Conservation (phyloP, 2,888 invertebrate species). For the Macaria notata region DNA sequence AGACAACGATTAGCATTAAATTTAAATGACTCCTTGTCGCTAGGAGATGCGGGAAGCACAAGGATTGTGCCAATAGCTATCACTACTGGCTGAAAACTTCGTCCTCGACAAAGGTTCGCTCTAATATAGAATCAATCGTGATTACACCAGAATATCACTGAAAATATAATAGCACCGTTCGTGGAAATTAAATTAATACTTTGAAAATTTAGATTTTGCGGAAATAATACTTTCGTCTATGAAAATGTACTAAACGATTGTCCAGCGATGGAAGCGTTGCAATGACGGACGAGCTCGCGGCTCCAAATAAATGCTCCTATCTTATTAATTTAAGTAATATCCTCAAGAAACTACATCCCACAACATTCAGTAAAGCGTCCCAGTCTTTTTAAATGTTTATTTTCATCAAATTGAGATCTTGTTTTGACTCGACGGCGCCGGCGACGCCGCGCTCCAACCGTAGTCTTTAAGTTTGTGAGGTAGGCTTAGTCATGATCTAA, state of each 20-base stretch:
- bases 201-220: slow-evolving; percentile 72
- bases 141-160: slow-evolving; percentile 49
- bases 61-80: slow-evolving; percentile 58
- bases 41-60: slow-evolving; percentile 71
- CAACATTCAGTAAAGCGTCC: slow-evolving; percentile 82
- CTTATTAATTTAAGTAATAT: slow-evolving; percentile 79
- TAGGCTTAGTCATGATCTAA: slow-evolving; percentile 82
- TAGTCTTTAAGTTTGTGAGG: slow-evolving; percentile 79
- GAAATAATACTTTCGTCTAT: slow-evolving; percentile 74
- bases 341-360: slow-evolving; percentile 80
- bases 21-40: slow-evolving; percentile 54
- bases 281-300: slow-evolving; percentile 52
- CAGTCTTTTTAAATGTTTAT: slow-evolving; percentile 81
- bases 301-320: slow-evolving; percentile 77
- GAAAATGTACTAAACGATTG: slow-evolving; percentile 73
- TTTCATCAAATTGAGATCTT: slow-evolving; percentile 83
- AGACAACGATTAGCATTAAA: slow-evolving; percentile 22
- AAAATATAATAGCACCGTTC: slow-evolving; percentile 62
- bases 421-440: slow-evolving; percentile 76
- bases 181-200: slow-evolving; percentile 73
- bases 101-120: slow-evolving; percentile 23
- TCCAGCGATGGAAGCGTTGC: slow-evolving; percentile 61
- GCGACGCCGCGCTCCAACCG: slow-evolving; percentile 40
- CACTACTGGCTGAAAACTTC: slow-evolving; percentile 29
- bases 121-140: slow-evolving; percentile 38